Evolutionary conservation across 2,888 invertebrate genomes (phyloP).

Genomic region (Heliconius hortense): DNA sequence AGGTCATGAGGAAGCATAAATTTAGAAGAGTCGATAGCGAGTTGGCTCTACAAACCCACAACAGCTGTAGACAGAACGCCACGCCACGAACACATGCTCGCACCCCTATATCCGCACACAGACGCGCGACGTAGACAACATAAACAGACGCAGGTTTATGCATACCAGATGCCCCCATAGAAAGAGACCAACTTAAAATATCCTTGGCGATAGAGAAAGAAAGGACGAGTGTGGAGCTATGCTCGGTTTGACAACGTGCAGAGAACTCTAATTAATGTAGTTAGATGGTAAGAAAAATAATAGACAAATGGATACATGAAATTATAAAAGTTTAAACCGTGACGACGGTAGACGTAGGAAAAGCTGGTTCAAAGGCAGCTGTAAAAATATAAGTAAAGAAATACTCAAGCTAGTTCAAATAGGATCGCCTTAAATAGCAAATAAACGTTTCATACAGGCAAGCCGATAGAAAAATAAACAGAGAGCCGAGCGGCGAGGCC

Average conservation of each 20-base stretch:
- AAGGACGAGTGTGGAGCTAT: slow-evolving; percentile 60
- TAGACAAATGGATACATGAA: slow-evolving; percentile 53
- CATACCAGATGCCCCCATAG: slow-evolving; percentile 79
- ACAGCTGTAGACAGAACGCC: slow-evolving; percentile 77
- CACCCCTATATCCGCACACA: slow-evolving; percentile 64
- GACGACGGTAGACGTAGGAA: slow-evolving; percentile 41
- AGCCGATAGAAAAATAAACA: slow-evolving; percentile 76
- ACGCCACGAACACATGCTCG: slow-evolving; percentile 67
- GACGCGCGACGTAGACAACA: slow-evolving; percentile 61
- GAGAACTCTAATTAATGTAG: slow-evolving; percentile 75
- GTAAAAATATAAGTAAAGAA: slow-evolving; percentile 45
- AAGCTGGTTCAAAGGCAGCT: slow-evolving; percentile 49
- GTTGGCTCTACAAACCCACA: slow-evolving; percentile 71
- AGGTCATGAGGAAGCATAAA: slow-evolving; percentile 81
- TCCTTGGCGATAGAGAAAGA: slow-evolving; percentile 61
- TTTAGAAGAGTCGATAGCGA: slow-evolving; percentile 71
- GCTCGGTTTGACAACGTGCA: slow-evolving; percentile 71
- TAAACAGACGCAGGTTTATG: slow-evolving; percentile 79
- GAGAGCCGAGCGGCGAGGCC: slow-evolving; percentile 65
- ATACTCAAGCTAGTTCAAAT: slow-evolving; percentile 42
- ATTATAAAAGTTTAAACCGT: slow-evolving; percentile 48
- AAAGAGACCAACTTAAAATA: slow-evolving; percentile 68
- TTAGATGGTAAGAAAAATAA: slow-evolving; percentile 74
- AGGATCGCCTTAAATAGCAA: slow-evolving; percentile 60
- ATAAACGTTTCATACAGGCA: slow-evolving; percentile 60